Conservation (phyloP, 2,113 vertebrate species). For the Sylvicapra grimmia region DNA sequence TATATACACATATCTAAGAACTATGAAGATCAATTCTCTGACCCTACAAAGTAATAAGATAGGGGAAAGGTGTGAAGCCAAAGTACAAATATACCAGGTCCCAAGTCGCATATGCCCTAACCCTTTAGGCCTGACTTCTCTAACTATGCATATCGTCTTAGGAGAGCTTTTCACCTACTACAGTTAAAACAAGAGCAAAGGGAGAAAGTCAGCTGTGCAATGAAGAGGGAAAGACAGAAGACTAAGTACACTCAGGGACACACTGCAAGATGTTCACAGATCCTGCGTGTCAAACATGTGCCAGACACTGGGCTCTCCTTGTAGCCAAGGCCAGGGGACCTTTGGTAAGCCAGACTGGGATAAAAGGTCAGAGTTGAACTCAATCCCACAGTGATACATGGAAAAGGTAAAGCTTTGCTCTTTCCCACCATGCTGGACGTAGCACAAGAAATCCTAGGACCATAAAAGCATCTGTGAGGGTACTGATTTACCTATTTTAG, state of each 20-base stretch:
- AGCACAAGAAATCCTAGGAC: background rate
- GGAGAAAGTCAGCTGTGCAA: background rate
- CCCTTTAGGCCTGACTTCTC: background rate
- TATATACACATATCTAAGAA: background rate
- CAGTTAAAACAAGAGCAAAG: background rate
- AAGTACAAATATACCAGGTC: background rate
- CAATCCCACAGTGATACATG: background rate
- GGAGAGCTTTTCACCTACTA: background rate
- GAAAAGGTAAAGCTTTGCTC: background rate
- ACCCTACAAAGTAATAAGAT: background rate
- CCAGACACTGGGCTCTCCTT: background rate
- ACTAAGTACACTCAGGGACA: background rate
- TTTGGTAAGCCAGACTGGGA: background rate
- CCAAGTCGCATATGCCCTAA: background rate
- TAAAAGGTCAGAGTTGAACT: background rate
- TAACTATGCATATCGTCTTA: background rate
- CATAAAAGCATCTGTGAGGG: background rate
- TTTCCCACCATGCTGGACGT: background rate
- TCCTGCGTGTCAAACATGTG: background rate
- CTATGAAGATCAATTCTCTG: background rate
- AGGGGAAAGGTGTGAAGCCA: background rate
- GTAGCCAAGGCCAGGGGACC: background rate
- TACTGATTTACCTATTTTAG: background rate
- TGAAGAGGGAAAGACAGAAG: background rate
- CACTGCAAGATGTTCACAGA: background rate